Percentiles rank a stretch among this genome's conserved stretches.
phyloP scores from a whole-genome alignment of 1,140 invertebrate genomes.

The Drosophila murphyi region DNA sequence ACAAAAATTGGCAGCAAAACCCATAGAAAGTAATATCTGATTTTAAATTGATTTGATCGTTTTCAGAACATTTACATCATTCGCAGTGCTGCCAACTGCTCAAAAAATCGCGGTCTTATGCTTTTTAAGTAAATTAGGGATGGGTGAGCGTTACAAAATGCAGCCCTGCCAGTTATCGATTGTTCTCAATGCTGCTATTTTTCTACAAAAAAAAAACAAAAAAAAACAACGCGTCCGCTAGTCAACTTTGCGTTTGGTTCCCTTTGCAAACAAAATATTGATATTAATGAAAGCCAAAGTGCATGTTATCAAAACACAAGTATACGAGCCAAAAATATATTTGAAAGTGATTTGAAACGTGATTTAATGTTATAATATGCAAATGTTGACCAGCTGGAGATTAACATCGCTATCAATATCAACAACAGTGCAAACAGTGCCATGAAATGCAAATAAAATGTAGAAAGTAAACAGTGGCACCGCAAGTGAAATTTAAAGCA shows the following conservation, averaged over 20 bases:
- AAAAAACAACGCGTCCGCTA: conserved; percentile 27
- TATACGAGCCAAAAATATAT: not conserved
- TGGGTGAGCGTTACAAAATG: not conserved
- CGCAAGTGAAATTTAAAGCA: conserved; percentile 42
- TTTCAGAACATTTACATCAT: too few relatives aligned
- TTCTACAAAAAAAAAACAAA: conserved; percentile 22
- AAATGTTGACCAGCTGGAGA: conserved; percentile 23
- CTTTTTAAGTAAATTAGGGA: not conserved
- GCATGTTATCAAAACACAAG: conserved; percentile 13
- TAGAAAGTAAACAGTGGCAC: conserved; percentile 41
- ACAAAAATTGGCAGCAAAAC: too few relatives aligned
- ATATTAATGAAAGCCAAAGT: conserved; percentile 30
- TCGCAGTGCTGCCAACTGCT: not conserved
- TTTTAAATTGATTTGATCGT: too few relatives aligned
- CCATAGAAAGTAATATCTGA: too few relatives aligned
- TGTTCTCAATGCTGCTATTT: conserved; percentile 15
- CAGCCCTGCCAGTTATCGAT: conserved; percentile 29
- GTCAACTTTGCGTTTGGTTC: conserved; percentile 38
- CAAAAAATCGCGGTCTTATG: not conserved
- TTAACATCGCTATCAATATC: conserved; percentile 37
- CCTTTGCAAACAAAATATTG: conserved; percentile 29
- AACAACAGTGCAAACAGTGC: conserved; percentile 41
- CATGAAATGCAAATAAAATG: conserved; percentile 38
- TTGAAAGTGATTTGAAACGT: conserved; percentile 8
- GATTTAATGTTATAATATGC: conserved; percentile 17